Conservation (phyloP, 2,113 vertebrate genomes). For the Sylvietta virens region DNA sequence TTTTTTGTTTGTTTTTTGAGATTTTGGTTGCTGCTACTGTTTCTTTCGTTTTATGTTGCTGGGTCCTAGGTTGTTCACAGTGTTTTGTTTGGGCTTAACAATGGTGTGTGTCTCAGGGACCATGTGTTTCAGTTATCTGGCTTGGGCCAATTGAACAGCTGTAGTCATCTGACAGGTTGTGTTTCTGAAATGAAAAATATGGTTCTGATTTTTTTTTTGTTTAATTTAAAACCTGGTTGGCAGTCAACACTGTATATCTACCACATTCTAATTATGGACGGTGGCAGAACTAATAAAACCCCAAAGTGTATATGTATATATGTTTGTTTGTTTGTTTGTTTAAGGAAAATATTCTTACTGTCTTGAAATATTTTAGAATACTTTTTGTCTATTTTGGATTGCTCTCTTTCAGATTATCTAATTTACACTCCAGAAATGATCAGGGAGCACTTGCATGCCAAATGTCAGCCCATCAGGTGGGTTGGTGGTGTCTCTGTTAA, state of each 20-base stretch:
- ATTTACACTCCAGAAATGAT: background rate
- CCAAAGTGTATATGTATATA: background rate
- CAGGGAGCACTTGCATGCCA: background rate
- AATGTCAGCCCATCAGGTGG: background rate
- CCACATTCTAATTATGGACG: background rate
- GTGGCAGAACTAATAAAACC: background rate
- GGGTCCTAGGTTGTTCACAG: background rate
- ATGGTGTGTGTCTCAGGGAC: background rate
- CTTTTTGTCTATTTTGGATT: background rate
- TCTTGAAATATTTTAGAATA: background rate
- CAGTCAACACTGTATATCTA: background rate
- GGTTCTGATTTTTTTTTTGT: background rate
- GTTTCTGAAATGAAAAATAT: background rate
- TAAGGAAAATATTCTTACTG: background rate
- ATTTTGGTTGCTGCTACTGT: background rate
- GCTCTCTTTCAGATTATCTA: background rate
- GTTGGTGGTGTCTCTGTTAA: background rate
- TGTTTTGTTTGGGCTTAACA: background rate
- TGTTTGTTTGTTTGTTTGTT: background rate
- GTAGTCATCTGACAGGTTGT: constrained; percentile 3
- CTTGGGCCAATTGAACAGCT: constrained; percentile 24
- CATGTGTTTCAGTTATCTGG: background rate
- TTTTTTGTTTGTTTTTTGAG: background rate
- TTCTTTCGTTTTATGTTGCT: background rate
- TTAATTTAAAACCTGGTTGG: background rate